Base-by-base conservation (phyloP, 2,888 invertebrate species). In the Dasysyrphus tricinctus region DNA sequence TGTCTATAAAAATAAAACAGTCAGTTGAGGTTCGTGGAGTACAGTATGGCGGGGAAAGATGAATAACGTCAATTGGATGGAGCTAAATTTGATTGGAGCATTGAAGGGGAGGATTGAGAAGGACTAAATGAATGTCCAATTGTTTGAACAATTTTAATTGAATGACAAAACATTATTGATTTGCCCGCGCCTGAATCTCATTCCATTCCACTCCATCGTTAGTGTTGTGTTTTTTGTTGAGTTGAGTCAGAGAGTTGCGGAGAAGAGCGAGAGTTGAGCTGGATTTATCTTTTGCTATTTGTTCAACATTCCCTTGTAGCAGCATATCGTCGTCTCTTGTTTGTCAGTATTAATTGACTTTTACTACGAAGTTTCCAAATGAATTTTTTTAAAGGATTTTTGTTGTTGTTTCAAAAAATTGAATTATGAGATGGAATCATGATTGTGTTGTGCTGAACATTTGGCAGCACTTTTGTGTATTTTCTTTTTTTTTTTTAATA, bases 101-200 rank as follows among this genome's bases (percentile, higher is more conserved):
- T 49, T 59, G 19, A 7, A 39, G 7, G 34, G 44, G 16, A 7
- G 37, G 12, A 29, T 5, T 19, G 29, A 49, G 32, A 56, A 69
- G 37, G n/a, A 39, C 61, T 39, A 80, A 80, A 61, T 74, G 77
- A 74, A 81, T 80, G 77, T 78, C 81, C 81, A 81, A 80, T 75
- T 85, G 85, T 85, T 85, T 81, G 81, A 85, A 81, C 85, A 85
- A 81, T 81, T 81, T 85, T 85, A 85, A 85, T 85, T 81, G 85
- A 85, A 85, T 81, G 85, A 81, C 77, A 85, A 81, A 78, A 65
- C 73, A 63, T 63, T 81, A 85, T 85, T 81, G 85, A 85, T 85
- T 85, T 67, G 73, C 54, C 37, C 44, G 29, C 49, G 32, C 44
- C 44, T 11, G 32, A 44, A 6, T 47, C 16, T 49, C 67, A 44